These are phyloP conservation scores for Gambelia wislizenii DNA, from an alignment of 2,797 vertebrate species.

Conservation along the genomic window DNA sequence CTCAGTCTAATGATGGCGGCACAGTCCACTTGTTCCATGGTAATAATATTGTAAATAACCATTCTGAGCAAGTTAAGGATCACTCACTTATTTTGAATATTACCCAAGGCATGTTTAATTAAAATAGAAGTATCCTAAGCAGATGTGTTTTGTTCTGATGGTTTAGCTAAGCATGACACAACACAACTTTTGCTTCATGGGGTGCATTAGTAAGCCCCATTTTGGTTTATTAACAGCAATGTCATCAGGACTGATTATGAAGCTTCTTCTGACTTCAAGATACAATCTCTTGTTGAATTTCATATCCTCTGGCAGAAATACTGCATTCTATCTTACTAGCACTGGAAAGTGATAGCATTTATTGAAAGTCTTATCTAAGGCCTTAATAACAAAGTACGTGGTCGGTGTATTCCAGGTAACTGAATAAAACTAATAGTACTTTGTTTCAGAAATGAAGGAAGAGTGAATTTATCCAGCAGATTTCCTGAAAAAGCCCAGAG, in stretches of 20 bases:
- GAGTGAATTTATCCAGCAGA: constrained; percentile 63
- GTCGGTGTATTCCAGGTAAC: constrained; percentile 63
- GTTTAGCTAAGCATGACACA: constrained; percentile 17
- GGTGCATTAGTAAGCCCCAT: constrained; percentile 50
- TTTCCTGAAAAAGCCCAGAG: constrained; percentile 24
- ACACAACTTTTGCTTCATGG: constrained; percentile 49
- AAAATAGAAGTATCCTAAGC: constrained; percentile 35
- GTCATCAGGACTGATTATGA: constrained; percentile 54
- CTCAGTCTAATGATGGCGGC: constrained; percentile 3
- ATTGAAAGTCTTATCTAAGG: constrained; percentile 93
- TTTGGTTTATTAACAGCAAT: constrained; percentile 59
- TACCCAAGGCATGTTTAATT: constrained; percentile 39
- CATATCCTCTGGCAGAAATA: constrained; percentile 75
- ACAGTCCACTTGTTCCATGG: constrained; percentile 34
- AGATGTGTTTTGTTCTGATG: constrained; percentile 1
- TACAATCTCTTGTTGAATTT: constrained; percentile 81
- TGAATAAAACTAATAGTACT: constrained; percentile 71
- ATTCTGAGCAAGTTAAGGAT: constrained; percentile 4
- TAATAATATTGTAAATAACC: neutral
- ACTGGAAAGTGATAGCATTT: constrained; percentile 83
- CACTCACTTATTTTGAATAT: constrained; percentile 36
- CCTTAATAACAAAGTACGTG: constrained; percentile 80
- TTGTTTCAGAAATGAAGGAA: constrained; percentile 69
- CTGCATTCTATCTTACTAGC: constrained; percentile 71
- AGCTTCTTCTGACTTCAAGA: constrained; percentile 66